Base-by-base conservation (phyloP, 1,140 invertebrate genomes). In the Leptinotarsa lineolata region DNA sequence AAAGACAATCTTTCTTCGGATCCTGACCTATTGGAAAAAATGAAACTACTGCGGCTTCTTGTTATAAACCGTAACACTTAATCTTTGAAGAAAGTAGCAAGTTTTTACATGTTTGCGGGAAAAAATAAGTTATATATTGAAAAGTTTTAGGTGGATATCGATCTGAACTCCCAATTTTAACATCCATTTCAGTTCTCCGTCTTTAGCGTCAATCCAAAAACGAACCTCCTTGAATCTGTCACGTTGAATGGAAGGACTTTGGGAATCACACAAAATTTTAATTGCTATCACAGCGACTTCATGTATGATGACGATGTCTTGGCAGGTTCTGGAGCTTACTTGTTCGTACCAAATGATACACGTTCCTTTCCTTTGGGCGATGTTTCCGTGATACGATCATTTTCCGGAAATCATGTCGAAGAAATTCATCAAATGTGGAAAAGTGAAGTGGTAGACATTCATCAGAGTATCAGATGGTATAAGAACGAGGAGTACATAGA, bases 271-370 rank as follows among this genome's bases (percentile, higher is more conserved):
- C 94, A 97, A 81, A 88, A 90, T 24, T 86, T 87, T 71, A 85
- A 86, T 45, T 92, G 87, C 80, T 94, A 94, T 78, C 81, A 85
- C 5, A 88, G 88, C 0, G 82, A 85, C 72, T 89, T 65, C 2
- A n/a, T 30, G 4, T 54, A 16, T 4, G 59, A 58, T 16, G 48
- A 54, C 2, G 5, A 4, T 5, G 48, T 15, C n/a, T 54, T 54
- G 15, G 3, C n/a, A 16, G 15, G 15, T 18, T 94, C 93, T 0
- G 95, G 95, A 1, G 94, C 95, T 0, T 97, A 97, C 78, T 92
- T 95, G 60, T 97, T 97, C 83, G 87, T 94, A 48, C 94, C 95
- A 6, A 59, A 45, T 20, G 21, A 58, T 2, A 22, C 15, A 16
- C 54, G 13, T 12, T 48, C 68, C 16, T 78, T 54, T 4, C 78